Percentiles rank a stretch among this genome's conserved stretches.
These are phyloP conservation scores for Laspeyria flexula DNA, from an alignment of 2,888 invertebrate species.

Conservation along the genomic window DNA sequence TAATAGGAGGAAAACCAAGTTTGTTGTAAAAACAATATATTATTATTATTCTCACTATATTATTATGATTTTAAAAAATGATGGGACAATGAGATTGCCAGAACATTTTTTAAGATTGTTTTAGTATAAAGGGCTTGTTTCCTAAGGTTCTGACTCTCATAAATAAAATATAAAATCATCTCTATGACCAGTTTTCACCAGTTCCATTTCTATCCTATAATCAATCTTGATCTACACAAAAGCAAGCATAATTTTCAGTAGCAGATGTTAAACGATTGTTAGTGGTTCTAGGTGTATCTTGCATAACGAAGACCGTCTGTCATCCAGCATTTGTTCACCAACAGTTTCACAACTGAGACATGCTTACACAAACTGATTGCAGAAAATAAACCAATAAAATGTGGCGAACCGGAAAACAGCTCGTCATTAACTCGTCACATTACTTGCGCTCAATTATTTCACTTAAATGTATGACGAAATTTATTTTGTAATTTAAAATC, in stretches of 20 bases:
- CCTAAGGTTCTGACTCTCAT: too few species aligned
- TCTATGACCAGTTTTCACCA: too few species aligned
- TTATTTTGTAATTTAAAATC: not conserved
- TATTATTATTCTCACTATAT: too few species aligned
- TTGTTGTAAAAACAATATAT: too few species aligned
- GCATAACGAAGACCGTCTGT: constrained; percentile 51
- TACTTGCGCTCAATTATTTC: not conserved
- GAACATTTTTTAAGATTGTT: too few species aligned
- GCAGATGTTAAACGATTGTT: not conserved
- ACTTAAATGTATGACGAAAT: constrained; percentile 5
- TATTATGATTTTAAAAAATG: too few species aligned
- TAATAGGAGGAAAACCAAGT: too few species aligned
- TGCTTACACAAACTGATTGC: constrained; percentile 72
- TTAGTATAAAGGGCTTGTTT: too few species aligned
- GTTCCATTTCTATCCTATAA: too few species aligned
- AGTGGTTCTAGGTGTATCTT: constrained; percentile 50
- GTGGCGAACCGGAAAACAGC: constrained; percentile 56
- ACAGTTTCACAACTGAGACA: constrained; percentile 63
- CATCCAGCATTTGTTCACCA: constrained; percentile 55
- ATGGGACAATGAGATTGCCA: too few species aligned
- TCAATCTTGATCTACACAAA: constrained; percentile 8
- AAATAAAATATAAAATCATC: too few species aligned
- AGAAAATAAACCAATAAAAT: constrained; percentile 65
- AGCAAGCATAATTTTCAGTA: constrained; percentile 2
- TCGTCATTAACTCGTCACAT: constrained; percentile 44